Conservation (phyloP, 2,888 invertebrate species). For the Tinea trinotella region DNA sequence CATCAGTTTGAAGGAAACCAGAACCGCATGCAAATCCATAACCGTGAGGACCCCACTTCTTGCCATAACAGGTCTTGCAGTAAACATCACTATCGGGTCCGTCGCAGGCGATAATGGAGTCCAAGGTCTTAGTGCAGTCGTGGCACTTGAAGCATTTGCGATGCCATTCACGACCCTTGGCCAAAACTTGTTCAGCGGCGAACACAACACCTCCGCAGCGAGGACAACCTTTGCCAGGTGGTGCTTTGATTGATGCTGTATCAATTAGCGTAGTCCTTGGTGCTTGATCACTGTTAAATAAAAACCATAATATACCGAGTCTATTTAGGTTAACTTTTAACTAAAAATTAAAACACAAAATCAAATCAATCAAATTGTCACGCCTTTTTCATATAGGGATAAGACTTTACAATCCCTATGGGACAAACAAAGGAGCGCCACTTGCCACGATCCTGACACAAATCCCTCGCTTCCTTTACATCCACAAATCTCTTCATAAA, state of each 20-base stretch:
- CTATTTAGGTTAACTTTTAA: neutral
- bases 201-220: constrained; percentile 92
- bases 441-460: too few species aligned
- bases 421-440: too few species aligned
- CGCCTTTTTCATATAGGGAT: too few species aligned
- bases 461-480: too few species aligned
- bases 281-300: constrained; percentile 76
- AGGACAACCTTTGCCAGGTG: constrained; percentile 90
- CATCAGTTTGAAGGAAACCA: constrained; percentile 93
- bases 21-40: constrained; percentile 97
- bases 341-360: neutral
- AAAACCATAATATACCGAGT: neutral
- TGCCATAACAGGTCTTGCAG: constrained; percentile 98
- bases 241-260: constrained; percentile 84
- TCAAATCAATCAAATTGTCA: too few species aligned
- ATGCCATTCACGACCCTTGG: constrained; percentile 93
- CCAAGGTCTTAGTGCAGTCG: constrained; percentile 94
- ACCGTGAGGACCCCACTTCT: constrained; percentile 97
- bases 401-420: too few species aligned
- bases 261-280: constrained; percentile 84
- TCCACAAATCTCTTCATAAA: too few species aligned
- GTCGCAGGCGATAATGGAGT: constrained; percentile 96
- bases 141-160: constrained; percentile 94
- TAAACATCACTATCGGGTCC: constrained; percentile 94
- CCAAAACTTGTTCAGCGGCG: constrained; percentile 94